phyloP scores from a whole-genome alignment of 2,888 invertebrate species.

The Abscondita cerata region DNA sequence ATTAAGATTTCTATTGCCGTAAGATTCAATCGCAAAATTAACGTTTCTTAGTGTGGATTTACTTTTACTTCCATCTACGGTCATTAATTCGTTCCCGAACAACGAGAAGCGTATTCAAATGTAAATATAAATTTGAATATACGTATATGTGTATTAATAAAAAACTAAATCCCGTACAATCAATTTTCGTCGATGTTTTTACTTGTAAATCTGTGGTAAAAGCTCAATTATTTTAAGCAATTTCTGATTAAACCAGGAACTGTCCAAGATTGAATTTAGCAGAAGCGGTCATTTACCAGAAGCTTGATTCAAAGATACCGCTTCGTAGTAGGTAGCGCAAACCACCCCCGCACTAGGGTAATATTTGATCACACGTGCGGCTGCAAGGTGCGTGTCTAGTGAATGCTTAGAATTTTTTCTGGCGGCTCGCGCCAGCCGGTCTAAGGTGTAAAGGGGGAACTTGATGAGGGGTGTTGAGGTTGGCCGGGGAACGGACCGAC shows the following conservation, averaged over 20 bases:
- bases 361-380: conserved; percentile 51
- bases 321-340: conserved; percentile 33
- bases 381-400: conserved; percentile 48
- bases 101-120: no score
- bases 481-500: conserved; percentile 44
- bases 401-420: conserved; percentile 49
- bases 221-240: conserved; percentile 14
- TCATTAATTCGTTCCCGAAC: no score
- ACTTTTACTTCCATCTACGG: no score
- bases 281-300: conserved; percentile 33
- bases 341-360: conserved; percentile 43
- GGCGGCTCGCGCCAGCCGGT: conserved; percentile 47
- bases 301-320: conserved; percentile 37
- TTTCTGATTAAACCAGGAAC: conserved; percentile 16
- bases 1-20: conserved; percentile 27
- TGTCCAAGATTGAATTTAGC: conserved; percentile 22
- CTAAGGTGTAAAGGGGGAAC: conserved; percentile 32
- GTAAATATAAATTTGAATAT: no score
- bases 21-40: no score
- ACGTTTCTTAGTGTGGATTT: no score
- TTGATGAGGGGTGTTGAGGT: conserved; percentile 49
- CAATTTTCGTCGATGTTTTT: conserved; percentile 14
- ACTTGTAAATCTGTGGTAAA: conserved; percentile 4
- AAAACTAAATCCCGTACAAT: conserved; percentile 14
- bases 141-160: conserved; percentile 4